A percentile compares a stretch with the other conserved stretches of the same genome.
These are phyloP conservation scores for Pecten maximus DNA, from an alignment of 2,888 invertebrate species.

Conservation along the genomic window DNA sequence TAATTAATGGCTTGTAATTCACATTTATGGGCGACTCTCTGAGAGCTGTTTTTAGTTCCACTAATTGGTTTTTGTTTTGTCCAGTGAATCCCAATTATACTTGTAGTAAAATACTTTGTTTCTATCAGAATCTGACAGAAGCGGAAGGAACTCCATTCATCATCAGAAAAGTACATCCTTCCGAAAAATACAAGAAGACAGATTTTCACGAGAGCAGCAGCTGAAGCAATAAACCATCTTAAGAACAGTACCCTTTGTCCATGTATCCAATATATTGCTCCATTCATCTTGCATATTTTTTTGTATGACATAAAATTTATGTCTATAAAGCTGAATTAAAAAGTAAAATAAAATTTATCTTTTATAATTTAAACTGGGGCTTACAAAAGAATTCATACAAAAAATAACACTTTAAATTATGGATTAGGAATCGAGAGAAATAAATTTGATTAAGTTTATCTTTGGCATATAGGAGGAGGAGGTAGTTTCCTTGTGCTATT, in stretches of 20 bases:
- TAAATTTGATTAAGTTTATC: neutral
- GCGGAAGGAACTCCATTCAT: slow-evolving; percentile 24
- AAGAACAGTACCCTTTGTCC: neutral
- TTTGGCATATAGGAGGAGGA: neutral
- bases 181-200: neutral
- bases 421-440: neutral
- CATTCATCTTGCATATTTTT: neutral
- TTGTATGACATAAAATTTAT: neutral
- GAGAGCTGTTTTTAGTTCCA: neutral
- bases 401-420: neutral
- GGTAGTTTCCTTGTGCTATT: neutral
- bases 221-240: neutral
- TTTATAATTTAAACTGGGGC: neutral
- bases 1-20: neutral
- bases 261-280: neutral
- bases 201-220: neutral
- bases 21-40: neutral
- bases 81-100: neutral
- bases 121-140: neutral
- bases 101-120: neutral
- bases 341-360: no score
- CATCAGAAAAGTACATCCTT: slow-evolving; percentile 30
- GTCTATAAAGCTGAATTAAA: neutral
- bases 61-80: slow-evolving; percentile 24
- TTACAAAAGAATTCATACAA: neutral